Base-by-base conservation (phyloP, 2,888 invertebrate genomes). In the Mythimna ferrago region DNA sequence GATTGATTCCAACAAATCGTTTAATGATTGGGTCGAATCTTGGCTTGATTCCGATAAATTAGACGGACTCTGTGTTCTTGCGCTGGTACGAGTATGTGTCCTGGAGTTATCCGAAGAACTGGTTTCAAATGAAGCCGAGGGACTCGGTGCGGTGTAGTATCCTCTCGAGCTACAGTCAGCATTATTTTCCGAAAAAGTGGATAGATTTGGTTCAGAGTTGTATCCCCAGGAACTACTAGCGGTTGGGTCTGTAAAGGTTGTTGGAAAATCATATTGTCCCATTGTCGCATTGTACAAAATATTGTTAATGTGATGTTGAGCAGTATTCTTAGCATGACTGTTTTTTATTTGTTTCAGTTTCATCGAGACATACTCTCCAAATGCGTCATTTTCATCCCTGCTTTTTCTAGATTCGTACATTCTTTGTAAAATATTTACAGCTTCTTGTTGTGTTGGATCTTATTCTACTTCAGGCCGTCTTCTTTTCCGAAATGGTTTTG, bases 141-240 rank as follows among this genome's bases (percentile, higher is more conserved):
- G 72, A 71, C 70, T 71, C 66, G 57, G 74, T 82, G 79, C 79
- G 73, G 80, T 82, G 78, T 82, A 80, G 82, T 82, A 84, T 80
- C 78, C 82, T 82, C 76, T 81, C 71, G 79, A 83, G 81, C 79
- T 78, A 79, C 83, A 79, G 83, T 10, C 83, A 83, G 83, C 83
- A 83, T 70, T 70, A 70, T 70, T 70, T 70, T 65, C 70, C 70
- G 35, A 48, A 58, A 63, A 73, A 73, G 70, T 61, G 70, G 70
- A 70, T 73, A 53, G 73, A 73, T 53, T 73, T 73, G 70, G 73
- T 73, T 26, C 73, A 73, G 58, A 58, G 73, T 73, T 70, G 73
- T 73, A 70, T 67, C 67, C 56, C 81, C 77, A 83, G 77, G 75
- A 79, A 64, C 81, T 73, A 76, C 79, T 76, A 79, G 78, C 76